Evolutionary conservation across 2,113 vertebrate genomes (phyloP), one percentile per base, ranked within the genome.

Genomic region (Eudorcas thomsonii): DNA sequence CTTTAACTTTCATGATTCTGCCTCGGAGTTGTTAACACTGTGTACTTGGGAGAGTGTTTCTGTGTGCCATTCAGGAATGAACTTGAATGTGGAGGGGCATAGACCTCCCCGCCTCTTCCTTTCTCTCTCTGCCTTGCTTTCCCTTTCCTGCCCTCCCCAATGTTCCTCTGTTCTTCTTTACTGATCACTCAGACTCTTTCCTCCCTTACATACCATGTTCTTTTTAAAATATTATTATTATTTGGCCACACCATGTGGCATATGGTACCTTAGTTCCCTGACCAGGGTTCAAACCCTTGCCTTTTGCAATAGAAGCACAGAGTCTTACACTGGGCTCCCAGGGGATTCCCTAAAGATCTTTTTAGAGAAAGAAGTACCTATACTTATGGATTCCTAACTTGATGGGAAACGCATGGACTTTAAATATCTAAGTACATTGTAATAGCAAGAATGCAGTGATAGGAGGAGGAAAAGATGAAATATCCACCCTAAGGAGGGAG

Each of bases 61-160:
- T 88, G 36, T 59, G 36, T 36, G 2, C 48, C 14, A 17, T 5
- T 45, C 81, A 60, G 36, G 14, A 36, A 0, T 4, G 43, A 50
- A 45, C 52, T 8, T 30, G n/a, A n/a, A 8, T 6, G 2, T n/a
- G 25, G 2, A 64, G 43, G n/a, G 23, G 3, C 3, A 0, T 10
- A 4, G 21, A 3, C 4, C 3, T 45, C 60, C 26, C 16, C 3
- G 7, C 7, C 33, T 1, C 0, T 30, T 28, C 19, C 25, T 1
- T 13, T 16, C 3, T 67, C 6, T 2, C 17, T 11, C 1, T 2
- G 0, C 9, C 16, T 33, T 12, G 0, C n/a, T 43, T 45, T 50
- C 28, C 13, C 5, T 28, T 33, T 54, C 16, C 15, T 10, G 1
- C 16, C 16, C 26, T 7, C 33, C 8, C 14, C 1, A 33, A 11